Evolutionary conservation across 2,113 vertebrate species (phyloP), one percentile per base, ranked within the genome.

Genomic region (Himantopus leucocephalus): DNA sequence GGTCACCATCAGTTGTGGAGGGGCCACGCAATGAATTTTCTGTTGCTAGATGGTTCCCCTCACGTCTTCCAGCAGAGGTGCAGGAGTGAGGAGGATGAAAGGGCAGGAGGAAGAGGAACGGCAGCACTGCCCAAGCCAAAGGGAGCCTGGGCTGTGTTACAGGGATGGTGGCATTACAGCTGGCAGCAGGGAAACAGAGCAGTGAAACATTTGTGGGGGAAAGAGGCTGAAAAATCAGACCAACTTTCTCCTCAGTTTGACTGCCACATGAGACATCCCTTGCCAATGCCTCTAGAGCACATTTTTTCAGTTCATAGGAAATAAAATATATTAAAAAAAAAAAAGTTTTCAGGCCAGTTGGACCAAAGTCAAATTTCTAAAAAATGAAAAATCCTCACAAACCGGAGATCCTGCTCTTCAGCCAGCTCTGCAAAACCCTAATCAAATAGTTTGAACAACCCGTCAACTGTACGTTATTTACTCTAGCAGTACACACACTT

Each of bases 401-500:
- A 45, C 18, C 85, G 85, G 53, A 94, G 92, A 90, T n/a, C 27
- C 22, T 58, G 20, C 27, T 90, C 82, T 92, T 90, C 71, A 74
- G 71, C 62, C 92, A 94, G 37, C 50, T 90, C 74, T 85, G 53
- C 68, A 94, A 96, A 92, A 2, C 4, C 43, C 34, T 84, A 74
- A 93, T 77, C 87, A 85, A 88, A 81, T 21, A 81, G 50, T 74
- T 34, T 71, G 22, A 94, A 92, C 93, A 95, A 45, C 32, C 63
- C 70, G 59, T 52, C 43, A n/a, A 50, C 60, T 60, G 45, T 79
- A 53, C 4, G 0, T 34, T 84, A 87, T 83, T 92, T 67, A 86
- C 50, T 63, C 35, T 91, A 87, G 59, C 67, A 63, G 41, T 34
- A 79, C 13, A 45, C 39, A 79, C 21, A 19, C 5, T 59, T 88